A percentile compares a stretch with the other conserved stretches of the same genome.
Conservation (phyloP, 2,888 invertebrate genomes). For the Anaspis maculata region DNA sequence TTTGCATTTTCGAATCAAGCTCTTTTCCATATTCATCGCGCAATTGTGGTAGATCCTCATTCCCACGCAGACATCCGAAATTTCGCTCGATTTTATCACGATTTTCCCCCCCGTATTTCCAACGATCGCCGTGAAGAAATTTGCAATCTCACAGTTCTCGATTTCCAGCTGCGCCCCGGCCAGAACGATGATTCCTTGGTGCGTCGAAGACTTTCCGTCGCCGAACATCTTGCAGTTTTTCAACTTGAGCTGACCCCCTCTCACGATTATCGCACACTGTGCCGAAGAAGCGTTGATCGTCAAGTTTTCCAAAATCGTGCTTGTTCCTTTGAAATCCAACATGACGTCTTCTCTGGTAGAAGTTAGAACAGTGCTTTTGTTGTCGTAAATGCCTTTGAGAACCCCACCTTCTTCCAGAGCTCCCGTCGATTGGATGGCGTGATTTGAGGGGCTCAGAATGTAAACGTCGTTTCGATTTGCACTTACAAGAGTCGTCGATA, state of each 20-base stretch:
- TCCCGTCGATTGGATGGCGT: conserved; percentile 45
- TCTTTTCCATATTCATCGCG: conserved; percentile 32
- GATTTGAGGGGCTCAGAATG: conserved; percentile 44
- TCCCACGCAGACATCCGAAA: conserved; percentile 33
- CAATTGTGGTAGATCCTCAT: conserved; percentile 44
- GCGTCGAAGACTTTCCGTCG: conserved; percentile 45
- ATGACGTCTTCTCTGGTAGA: conserved; percentile 46
- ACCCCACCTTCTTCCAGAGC: conserved; percentile 46
- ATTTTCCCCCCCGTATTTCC: conserved; percentile 39
- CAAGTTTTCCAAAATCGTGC: conserved; percentile 47
- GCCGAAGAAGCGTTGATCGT: conserved; percentile 46
- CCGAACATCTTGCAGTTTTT: conserved; percentile 47
- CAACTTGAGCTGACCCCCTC: conserved; percentile 43
- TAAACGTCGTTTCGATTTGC: conserved; percentile 44
- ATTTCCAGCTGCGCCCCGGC: conserved; percentile 41
- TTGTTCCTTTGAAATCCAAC: conserved; percentile 47
- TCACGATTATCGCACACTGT: conserved; percentile 45
- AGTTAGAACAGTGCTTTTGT: conserved; percentile 30
- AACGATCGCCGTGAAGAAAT: conserved; percentile 48
- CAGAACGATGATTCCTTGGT: conserved; percentile 48
- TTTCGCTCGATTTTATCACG: conserved; percentile 31
- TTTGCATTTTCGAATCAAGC: conserved; percentile 40
- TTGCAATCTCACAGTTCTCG: conserved; percentile 43
- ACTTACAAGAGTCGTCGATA: conserved; percentile 39
- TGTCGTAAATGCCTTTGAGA: conserved; percentile 28